A percentile compares a stretch with the other conserved stretches of the same genome.
Evolutionary conservation across 1,140 invertebrate genomes (phyloP).

Genomic region (Argopecten irradians): DNA sequence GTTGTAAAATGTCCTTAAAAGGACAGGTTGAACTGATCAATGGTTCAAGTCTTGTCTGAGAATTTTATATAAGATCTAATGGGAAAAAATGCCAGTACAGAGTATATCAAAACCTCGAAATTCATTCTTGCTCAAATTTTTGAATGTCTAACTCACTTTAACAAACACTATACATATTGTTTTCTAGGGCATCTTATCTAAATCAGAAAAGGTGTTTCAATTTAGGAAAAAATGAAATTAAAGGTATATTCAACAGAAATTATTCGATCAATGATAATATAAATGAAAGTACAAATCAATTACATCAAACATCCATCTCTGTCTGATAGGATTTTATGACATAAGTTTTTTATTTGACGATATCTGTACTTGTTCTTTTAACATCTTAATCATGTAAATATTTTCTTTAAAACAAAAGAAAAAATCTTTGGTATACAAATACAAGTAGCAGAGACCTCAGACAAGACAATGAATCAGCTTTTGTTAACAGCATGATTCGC

Average conservation of each 20-base stretch:
- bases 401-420: background rate
- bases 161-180: background rate
- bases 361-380: background rate
- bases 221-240: background rate
- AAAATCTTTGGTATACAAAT: constrained; percentile 4
- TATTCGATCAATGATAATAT: too few species aligned
- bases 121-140: background rate
- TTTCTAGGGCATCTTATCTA: background rate
- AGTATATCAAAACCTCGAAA: background rate
- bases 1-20: background rate
- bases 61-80: background rate
- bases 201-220: background rate
- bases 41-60: constrained; percentile 21
- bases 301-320: background rate
- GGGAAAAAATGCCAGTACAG: background rate
- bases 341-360: background rate
- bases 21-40: background rate
- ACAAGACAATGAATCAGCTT: background rate
- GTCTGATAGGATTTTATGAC: background rate
- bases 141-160: background rate
- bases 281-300: background rate
- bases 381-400: background rate
- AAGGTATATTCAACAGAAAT: too few species aligned
- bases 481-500: background rate
- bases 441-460: background rate